Evolutionary conservation across 2,888 invertebrate species (phyloP).

Genomic region (Daptonema setosum): DNA sequence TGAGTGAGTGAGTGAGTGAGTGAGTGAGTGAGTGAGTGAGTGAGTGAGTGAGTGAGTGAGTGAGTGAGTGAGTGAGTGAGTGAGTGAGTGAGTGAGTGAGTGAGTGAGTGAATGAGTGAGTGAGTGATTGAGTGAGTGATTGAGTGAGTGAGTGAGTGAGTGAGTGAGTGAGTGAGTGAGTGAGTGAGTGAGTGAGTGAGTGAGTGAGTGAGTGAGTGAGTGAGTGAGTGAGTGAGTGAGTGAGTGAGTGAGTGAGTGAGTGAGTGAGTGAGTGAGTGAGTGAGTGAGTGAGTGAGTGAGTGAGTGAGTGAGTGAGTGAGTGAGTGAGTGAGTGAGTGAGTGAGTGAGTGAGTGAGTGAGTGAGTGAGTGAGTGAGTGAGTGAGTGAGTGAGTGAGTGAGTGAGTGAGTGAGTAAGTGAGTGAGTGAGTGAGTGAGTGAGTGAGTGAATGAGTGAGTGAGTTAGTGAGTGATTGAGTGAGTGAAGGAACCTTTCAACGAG

Average conservation of each 20-base stretch:
- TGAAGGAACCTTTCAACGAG: slow-evolving; percentile 43
- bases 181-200: background rate
- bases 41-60: background rate
- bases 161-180: background rate
- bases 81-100: background rate
- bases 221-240: background rate
- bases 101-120: slow-evolving; percentile 37
- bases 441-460: too few relatives aligned
- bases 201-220: background rate
- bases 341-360: background rate
- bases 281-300: background rate
- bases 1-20: background rate
- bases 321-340: background rate
- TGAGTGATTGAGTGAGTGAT: too few relatives aligned
- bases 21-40: background rate
- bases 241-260: background rate
- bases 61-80: background rate
- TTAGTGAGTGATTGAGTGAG: background rate
- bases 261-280: background rate
- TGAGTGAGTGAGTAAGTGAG: too few relatives aligned
- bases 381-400: background rate
- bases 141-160: too few relatives aligned
- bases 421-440: too few relatives aligned
- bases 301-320: background rate
- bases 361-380: background rate